Evolutionary conservation across 2,113 vertebrate species (phyloP).

Genomic region (Bagarius yarrelli): DNA sequence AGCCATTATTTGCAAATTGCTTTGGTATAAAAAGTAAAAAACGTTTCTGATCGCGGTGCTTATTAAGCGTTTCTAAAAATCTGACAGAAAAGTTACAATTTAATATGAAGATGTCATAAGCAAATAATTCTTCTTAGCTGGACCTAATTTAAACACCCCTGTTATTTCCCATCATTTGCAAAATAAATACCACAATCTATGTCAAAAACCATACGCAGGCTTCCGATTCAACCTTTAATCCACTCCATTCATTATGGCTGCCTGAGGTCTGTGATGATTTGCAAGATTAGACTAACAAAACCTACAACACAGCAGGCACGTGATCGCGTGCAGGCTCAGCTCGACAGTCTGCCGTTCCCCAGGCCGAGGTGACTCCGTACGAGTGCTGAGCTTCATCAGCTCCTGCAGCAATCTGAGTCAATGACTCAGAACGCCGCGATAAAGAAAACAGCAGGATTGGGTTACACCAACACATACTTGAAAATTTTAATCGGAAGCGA

Average conservation of each 20-base stretch:
- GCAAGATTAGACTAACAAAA: constrained; percentile 46
- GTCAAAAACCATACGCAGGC: background rate
- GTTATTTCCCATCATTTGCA: background rate
- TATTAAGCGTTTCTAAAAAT: too few species aligned
- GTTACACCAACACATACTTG: background rate
- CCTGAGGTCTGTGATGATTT: constrained; percentile 29
- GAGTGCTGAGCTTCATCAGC: background rate
- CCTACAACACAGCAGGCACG: background rate
- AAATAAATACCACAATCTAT: constrained; percentile 4
- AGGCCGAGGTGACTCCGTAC: background rate
- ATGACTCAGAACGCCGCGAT: background rate
- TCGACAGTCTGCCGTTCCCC: background rate
- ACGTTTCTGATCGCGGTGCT: background rate
- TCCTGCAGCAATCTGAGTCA: background rate
- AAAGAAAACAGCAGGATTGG: background rate
- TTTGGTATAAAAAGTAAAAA: background rate
- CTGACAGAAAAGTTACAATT: too few species aligned
- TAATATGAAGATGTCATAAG: too few species aligned
- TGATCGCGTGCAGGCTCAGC: background rate
- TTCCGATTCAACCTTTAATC: background rate
- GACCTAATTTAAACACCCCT: background rate
- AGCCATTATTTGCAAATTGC: background rate
- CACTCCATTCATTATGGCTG: background rate
- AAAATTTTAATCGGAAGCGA: background rate
- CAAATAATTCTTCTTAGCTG: too few species aligned